phyloP scores from a whole-genome alignment of 2,888 invertebrate species.

The Belgica antarctica region DNA sequence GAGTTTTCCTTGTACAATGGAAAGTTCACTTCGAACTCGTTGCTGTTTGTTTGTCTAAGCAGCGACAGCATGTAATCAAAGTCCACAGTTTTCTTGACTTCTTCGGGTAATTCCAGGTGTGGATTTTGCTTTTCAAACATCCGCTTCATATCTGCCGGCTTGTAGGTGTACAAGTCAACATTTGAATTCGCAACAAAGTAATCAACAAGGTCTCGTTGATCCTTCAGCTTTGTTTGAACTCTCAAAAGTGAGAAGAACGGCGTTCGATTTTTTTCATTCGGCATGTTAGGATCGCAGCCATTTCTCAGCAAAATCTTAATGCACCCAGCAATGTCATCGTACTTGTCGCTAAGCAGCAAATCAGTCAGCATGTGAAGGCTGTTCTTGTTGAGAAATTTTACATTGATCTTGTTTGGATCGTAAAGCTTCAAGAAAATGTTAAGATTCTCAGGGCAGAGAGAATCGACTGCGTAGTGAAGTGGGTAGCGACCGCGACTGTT shows the following conservation, averaged over 20 bases:
- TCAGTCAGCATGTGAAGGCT: constrained; percentile 50
- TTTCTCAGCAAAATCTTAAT: constrained; percentile 50
- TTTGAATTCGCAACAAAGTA: constrained; percentile 49
- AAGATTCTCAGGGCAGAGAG: constrained; percentile 51
- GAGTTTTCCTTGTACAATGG: constrained; percentile 30
- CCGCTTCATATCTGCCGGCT: constrained; percentile 49
- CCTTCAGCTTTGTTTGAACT: not conserved
- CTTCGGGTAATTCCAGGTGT: not conserved
- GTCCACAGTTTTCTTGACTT: not conserved
- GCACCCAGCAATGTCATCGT: constrained; percentile 49
- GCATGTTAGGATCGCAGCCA: constrained; percentile 53
- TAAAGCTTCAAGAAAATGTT: constrained; percentile 47
- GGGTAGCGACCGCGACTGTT: not conserved
- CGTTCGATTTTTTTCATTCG: constrained; percentile 47
- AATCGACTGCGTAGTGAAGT: constrained; percentile 51
- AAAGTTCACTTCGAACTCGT: constrained; percentile 7
- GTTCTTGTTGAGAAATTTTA: constrained; percentile 19
- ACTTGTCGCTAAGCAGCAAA: constrained; percentile 48
- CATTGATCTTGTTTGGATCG: constrained; percentile 32
- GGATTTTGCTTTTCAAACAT: constrained; percentile 26
- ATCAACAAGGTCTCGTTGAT: constrained; percentile 47
- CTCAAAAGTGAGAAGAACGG: constrained; percentile 17
- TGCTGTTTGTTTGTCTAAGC: not conserved
- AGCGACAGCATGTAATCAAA: constrained; percentile 14
- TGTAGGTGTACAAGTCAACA: constrained; percentile 51